Evolutionary conservation across 2,888 invertebrate genomes (phyloP), one percentile per base, ranked within the genome.

Genomic region (Sinhomidia bicolor): DNA sequence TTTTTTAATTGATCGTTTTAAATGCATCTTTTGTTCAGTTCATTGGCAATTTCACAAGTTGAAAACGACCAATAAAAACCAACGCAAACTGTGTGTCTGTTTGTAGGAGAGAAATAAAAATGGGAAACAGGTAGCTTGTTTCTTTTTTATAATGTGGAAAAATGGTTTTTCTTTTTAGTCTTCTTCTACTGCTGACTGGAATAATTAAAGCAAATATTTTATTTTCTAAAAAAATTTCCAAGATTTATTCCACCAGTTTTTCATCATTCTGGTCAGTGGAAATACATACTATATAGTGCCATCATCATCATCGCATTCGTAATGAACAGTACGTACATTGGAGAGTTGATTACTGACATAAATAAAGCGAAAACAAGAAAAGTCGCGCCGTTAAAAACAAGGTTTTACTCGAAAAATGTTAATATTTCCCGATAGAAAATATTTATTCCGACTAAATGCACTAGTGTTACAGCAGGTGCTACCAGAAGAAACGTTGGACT

Each of bases 191-290:
- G n/a, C n/a, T 23, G 41, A 62, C 60, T 81, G 47, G 86, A 86
- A 71, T 87, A 87, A 87, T 87, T 81, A 87, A 87, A 87, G 47
- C 81, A 80, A 87, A 87, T 81, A 81, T 57, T 81, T 85, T 57
- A 51, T 17, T 83, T 74, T 44, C 51, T 44, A 80, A 44, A 68
- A 54, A 20, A 65, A 20, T 36, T 54, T 14, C 41, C 74, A 54
- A 71, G 68, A 57, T 83, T 74, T 54, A 83, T 74, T 83, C 36
- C 29, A 54, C 44, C n/a, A 29, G 68, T 82, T 68, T 65, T 74
- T 47, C 10, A n/a, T n/a, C n/a, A n/a, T n/a, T n/a, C 32, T 47
- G 41, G 32, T 5, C 20, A n/a, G 41, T 68, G 36, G 36, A 36
- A 7, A 36, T 36, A 36, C 36, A n/a, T 54, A 23, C 23, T 60